These are phyloP conservation scores for Nesidiocoris tenuis DNA, from an alignment of 2,888 invertebrate genomes.

Conservation along the genomic window DNA sequence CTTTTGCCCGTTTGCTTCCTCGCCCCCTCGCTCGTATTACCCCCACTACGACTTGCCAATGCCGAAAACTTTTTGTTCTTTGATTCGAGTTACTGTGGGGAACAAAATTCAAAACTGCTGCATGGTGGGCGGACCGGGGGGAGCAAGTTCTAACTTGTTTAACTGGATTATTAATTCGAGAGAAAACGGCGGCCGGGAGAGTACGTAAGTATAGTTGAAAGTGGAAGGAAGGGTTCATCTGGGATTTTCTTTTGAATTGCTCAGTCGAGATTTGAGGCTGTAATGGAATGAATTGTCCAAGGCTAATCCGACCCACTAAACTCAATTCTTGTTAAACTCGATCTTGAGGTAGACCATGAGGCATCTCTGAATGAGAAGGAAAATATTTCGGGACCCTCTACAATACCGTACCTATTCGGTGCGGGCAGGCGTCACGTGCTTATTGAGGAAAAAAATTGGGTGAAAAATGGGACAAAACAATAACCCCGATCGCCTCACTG, in stretches of 20 bases:
- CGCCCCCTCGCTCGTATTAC: neutral
- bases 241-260: neutral
- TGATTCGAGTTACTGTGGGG: neutral
- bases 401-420: no score
- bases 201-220: neutral
- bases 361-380: no score
- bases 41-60: neutral
- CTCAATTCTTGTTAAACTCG: no score
- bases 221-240: neutral
- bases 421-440: no score
- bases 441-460: no score
- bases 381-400: no score
- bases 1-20: neutral
- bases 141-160: neutral
- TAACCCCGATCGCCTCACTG: no score
- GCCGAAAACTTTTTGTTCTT: neutral
- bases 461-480: no score
- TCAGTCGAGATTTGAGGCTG: no score
- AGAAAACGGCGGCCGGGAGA: neutral
- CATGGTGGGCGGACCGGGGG: neutral
- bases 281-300: no score
- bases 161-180: neutral
- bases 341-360: no score
- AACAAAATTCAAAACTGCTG: neutral
- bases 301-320: no score